Percentiles rank a stretch among this genome's conserved stretches.
These are phyloP conservation scores for Xyrichtys novacula DNA, from an alignment of 2,797 vertebrate species.

Conservation along the genomic window DNA sequence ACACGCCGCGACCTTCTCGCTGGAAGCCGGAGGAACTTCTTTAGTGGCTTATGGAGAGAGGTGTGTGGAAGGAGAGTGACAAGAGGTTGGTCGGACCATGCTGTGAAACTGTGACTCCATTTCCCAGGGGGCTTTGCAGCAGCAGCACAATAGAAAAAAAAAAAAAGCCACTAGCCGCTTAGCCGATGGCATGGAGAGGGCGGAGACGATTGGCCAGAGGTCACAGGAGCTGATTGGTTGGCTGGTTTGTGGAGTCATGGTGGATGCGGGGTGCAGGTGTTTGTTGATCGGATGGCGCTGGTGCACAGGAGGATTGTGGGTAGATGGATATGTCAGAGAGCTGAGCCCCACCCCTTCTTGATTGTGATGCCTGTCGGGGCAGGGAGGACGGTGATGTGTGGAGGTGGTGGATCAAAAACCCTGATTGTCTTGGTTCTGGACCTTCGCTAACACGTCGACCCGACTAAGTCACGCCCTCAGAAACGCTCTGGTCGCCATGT, in stretches of 20 bases:
- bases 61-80: constrained; percentile 79
- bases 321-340: constrained; percentile 82
- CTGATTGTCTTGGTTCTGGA: constrained; percentile 38
- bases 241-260: constrained; percentile 82
- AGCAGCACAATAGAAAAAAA: constrained; percentile 65
- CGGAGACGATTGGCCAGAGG: constrained; percentile 69
- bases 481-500: constrained; percentile 26
- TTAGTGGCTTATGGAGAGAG: constrained; percentile 81
- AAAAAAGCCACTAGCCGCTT: constrained; percentile 65
- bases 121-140: constrained; percentile 73
- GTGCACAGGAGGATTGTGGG: constrained; percentile 84
- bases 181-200: constrained; percentile 78
- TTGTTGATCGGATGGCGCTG: constrained; percentile 84
- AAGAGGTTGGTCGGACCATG: constrained; percentile 80
- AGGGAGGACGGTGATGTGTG: constrained; percentile 57
- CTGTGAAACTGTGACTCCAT: constrained; percentile 81
- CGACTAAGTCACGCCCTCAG: constrained; percentile 33
- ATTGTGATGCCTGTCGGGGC: constrained; percentile 54
- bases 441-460: constrained; percentile 35
- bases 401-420: constrained; percentile 48
- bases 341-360: constrained; percentile 67
- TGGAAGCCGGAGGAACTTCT: constrained; percentile 84
- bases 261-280: constrained; percentile 82
- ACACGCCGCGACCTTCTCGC: constrained; percentile 50
- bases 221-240: constrained; percentile 70